These are phyloP conservation scores for Campylomormyrus tamandua DNA, from an alignment of 2,113 vertebrate genomes.

Conservation along the genomic window DNA sequence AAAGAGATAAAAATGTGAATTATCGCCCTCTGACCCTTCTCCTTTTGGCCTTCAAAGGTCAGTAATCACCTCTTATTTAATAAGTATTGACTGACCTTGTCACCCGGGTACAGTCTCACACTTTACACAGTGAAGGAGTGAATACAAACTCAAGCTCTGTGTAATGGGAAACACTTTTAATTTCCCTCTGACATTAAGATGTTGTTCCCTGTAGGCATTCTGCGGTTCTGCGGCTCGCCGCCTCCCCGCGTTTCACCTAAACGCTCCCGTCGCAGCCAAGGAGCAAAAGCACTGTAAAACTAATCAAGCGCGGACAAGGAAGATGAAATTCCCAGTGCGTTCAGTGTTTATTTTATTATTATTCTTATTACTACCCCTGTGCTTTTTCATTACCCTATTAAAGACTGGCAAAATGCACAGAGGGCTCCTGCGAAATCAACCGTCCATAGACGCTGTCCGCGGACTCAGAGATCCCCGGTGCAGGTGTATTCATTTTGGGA, in stretches of 20 bases:
- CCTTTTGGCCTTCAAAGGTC: constrained; percentile 26
- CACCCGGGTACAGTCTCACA: constrained; percentile 30
- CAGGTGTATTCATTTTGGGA: background rate
- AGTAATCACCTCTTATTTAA: constrained; percentile 35
- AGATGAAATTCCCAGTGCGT: constrained; percentile 29
- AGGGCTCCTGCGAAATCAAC: background rate
- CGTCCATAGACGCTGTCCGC: background rate
- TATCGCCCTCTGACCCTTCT: constrained; percentile 14
- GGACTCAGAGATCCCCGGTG: background rate
- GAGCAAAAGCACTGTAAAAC: constrained; percentile 73
- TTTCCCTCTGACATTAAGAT: constrained; percentile 82
- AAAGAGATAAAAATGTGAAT: constrained; percentile 24
- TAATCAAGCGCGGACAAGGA: constrained; percentile 54
- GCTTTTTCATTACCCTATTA: constrained; percentile 22
- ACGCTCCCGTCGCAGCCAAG: constrained; percentile 76
- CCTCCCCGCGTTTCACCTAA: constrained; percentile 72
- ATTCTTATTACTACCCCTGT: background rate
- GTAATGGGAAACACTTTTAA: constrained; percentile 64
- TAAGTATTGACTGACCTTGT: constrained; percentile 43
- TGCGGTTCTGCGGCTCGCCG: constrained; percentile 59
- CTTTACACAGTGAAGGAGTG: constrained; percentile 55
- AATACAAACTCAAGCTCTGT: constrained; percentile 72
- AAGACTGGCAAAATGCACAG: constrained; percentile 14
- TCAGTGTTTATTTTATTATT: constrained; percentile 7
- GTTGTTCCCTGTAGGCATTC: constrained; percentile 70